phyloP scores from a whole-genome alignment of 2,888 invertebrate species.

The Cerastis leucographa region DNA sequence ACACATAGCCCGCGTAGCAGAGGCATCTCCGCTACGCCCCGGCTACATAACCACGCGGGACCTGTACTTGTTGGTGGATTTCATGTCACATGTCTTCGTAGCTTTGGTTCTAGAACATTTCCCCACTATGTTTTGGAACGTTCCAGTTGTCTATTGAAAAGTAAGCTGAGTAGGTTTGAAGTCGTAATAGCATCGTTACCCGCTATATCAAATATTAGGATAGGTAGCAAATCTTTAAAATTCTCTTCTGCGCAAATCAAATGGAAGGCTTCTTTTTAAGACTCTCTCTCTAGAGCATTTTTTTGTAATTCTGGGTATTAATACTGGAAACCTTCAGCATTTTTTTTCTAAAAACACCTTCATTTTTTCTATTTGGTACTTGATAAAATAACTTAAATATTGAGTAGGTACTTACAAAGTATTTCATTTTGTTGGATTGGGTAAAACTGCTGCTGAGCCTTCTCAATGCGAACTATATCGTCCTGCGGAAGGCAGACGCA shows the following conservation, averaged over 20 bases:
- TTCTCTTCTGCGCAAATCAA: neutral
- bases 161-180: too few species aligned
- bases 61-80: too few species aligned
- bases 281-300: neutral
- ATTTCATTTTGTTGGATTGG: conserved; percentile 84
- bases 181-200: too few species aligned
- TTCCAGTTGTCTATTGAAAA: too few species aligned
- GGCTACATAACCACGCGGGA: too few species aligned
- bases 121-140: too few species aligned
- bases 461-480: conserved; percentile 85
- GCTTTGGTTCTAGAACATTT: too few species aligned
- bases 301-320: too few species aligned
- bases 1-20: too few species aligned
- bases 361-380: neutral
- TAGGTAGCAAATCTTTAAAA: neutral
- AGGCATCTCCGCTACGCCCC: too few species aligned
- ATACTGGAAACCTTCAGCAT: neutral
- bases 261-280: neutral
- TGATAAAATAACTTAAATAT: neutral
- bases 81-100: too few species aligned
- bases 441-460: conserved; percentile 84
- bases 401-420: conserved; percentile 77
- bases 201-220: neutral
- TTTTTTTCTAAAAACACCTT: too few species aligned
- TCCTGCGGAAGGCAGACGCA: conserved; percentile 78